A percentile compares a stretch with the other conserved stretches of the same genome.
These are phyloP conservation scores for Lepisosteus oculatus DNA, from an alignment of 2,113 vertebrate genomes.

Conservation along the genomic window DNA sequence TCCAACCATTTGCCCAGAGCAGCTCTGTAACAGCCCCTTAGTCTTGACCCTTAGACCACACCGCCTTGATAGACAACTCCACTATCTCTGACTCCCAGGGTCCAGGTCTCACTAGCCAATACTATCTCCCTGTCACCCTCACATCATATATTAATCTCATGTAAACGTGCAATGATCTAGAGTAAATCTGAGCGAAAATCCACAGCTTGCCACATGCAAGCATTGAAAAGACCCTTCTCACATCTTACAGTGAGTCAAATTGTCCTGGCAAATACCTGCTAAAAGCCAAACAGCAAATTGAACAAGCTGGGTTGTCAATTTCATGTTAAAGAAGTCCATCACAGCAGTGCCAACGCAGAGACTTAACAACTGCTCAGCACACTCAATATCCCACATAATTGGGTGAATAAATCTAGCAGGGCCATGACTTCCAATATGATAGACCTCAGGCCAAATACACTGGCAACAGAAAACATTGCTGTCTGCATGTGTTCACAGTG, in stretches of 20 bases:
- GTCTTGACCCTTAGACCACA: no score
- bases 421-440: not conserved
- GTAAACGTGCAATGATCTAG: no score
- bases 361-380: not conserved
- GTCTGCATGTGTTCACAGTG: conserved; percentile 13
- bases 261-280: not conserved
- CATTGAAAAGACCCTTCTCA: no score
- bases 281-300: conserved; percentile 19
- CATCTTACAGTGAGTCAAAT: not conserved
- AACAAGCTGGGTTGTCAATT: conserved; percentile 32
- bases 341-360: conserved; percentile 5
- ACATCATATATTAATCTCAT: no score
- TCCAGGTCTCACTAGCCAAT: not conserved
- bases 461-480: not conserved
- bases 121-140: not conserved
- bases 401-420: not conserved
- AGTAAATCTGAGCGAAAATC: no score
- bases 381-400: conserved; percentile 1
- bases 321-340: conserved; percentile 38
- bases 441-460: not conserved
- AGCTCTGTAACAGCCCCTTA: no score
- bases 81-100: no score
- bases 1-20: no score
- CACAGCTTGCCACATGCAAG: no score
- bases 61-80: no score